A percentile compares a stretch with the other conserved stretches of the same genome.
phyloP scores from a whole-genome alignment of 2,113 vertebrate genomes.

The Herpailurus yagouaroundi region DNA sequence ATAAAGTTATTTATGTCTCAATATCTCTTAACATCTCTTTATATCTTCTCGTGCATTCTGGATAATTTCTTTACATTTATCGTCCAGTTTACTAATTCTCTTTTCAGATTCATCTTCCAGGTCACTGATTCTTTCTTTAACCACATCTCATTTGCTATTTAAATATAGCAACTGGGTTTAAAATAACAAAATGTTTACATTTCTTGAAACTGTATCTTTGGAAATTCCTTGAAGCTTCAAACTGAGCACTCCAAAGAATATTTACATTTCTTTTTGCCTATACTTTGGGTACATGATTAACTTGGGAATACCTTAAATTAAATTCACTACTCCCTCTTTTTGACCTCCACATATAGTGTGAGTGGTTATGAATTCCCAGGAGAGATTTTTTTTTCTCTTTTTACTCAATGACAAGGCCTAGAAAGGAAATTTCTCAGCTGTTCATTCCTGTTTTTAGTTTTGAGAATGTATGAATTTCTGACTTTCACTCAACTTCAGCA shows the following conservation, averaged over 20 bases:
- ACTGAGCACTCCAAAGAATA: neutral
- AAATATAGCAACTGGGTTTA: neutral
- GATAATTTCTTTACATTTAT: neutral
- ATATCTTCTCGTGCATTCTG: neutral
- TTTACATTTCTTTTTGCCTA: neutral
- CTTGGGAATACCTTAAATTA: neutral
- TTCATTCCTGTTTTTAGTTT: neutral
- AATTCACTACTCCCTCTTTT: neutral
- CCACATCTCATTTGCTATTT: neutral
- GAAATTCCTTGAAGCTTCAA: slow-evolving; percentile 31
- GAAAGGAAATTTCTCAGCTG: neutral
- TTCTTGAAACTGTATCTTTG: slow-evolving; percentile 32
- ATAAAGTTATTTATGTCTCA: neutral
- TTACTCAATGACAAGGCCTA: neutral
- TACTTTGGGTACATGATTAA: neutral
- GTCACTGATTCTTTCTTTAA: neutral
- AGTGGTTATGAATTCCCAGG: neutral
- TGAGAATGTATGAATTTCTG: neutral
- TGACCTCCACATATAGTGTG: neutral
- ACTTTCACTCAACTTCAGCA: neutral
- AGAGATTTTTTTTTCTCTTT: neutral
- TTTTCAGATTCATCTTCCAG: neutral
- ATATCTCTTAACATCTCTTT: neutral
- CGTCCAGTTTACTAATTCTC: slow-evolving; percentile 1
- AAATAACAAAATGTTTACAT: neutral